Evolutionary conservation across 1,140 invertebrate species (phyloP).

Genomic region (Euschistus heros): DNA sequence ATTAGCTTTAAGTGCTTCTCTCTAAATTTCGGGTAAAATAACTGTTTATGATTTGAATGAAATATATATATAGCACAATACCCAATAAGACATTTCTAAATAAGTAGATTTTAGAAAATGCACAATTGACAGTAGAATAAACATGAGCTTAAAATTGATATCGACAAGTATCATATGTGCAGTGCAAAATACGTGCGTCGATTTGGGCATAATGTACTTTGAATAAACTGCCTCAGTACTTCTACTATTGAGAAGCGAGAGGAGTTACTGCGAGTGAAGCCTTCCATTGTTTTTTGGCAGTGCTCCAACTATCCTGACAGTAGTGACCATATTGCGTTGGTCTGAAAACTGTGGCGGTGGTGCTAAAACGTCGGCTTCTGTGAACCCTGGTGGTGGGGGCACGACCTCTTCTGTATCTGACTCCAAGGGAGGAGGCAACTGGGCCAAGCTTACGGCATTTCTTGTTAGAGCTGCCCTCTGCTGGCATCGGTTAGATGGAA

Average conservation of each 20-base stretch:
- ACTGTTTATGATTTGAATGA: too few relatives aligned
- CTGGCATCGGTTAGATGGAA: constrained; percentile 35
- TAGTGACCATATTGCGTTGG: constrained; percentile 35
- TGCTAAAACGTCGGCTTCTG: constrained; percentile 41
- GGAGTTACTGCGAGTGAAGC: constrained; percentile 7
- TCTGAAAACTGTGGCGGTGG: constrained; percentile 64
- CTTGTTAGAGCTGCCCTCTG: constrained; percentile 40
- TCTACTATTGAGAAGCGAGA: neutral
- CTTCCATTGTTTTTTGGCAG: constrained; percentile 48
- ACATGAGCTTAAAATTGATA: neutral
- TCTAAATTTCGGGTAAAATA: too few relatives aligned
- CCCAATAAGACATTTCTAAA: too few relatives aligned
- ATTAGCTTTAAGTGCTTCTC: neutral
- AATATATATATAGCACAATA: too few relatives aligned
- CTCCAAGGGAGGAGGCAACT: constrained; percentile 70
- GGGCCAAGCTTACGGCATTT: constrained; percentile 63
- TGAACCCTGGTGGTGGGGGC: constrained; percentile 68
- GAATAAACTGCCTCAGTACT: neutral
- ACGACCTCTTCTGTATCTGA: constrained; percentile 56
- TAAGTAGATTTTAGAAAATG: neutral
- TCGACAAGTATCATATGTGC: neutral
- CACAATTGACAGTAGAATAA: constrained; percentile 6
- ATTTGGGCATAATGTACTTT: neutral
- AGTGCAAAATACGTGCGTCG: neutral
- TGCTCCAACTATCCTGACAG: constrained; percentile 66